These are phyloP conservation scores for Anastrepha obliqua DNA, from an alignment of 1,140 invertebrate species.

Conservation along the genomic window DNA sequence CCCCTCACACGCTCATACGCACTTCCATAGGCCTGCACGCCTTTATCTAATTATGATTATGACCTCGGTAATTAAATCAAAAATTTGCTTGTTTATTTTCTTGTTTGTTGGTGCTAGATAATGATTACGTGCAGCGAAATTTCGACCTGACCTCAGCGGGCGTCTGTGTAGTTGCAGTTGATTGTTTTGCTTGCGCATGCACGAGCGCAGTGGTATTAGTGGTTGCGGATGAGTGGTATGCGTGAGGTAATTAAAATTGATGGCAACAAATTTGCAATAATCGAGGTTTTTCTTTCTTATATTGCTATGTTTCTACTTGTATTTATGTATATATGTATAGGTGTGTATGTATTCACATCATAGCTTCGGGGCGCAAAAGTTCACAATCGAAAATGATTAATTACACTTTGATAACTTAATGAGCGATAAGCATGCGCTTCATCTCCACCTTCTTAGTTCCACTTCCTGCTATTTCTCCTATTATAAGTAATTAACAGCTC, in stretches of 20 bases:
- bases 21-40: too few relatives aligned
- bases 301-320: background rate
- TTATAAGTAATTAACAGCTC: too few relatives aligned
- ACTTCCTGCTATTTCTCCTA: too few relatives aligned
- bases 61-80: slow-evolving; percentile 38
- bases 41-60: slow-evolving; percentile 35
- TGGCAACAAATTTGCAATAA: slow-evolving; percentile 49
- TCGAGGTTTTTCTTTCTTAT: background rate
- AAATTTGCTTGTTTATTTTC: slow-evolving; percentile 25
- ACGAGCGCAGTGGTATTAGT: too few relatives aligned
- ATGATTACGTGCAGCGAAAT: background rate
- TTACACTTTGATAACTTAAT: slow-evolving; percentile 51
- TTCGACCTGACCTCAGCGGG: background rate
- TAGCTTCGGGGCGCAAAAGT: background rate
- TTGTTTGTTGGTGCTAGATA: background rate
- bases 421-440: slow-evolving; percentile 24
- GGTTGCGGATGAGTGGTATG: too few relatives aligned
- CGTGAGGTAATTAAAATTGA: slow-evolving; percentile 33
- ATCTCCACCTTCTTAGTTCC: background rate
- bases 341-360: too few relatives aligned
- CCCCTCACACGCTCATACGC: too few relatives aligned
- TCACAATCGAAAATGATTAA: slow-evolving; percentile 53
- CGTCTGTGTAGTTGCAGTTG: background rate
- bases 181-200: too few relatives aligned
- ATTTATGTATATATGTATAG: too few relatives aligned